Percentiles rank a stretch among this genome's conserved stretches.
These are phyloP conservation scores for Tautogolabrus adspersus DNA, from an alignment of 2,113 vertebrate genomes.

Conservation along the genomic window DNA sequence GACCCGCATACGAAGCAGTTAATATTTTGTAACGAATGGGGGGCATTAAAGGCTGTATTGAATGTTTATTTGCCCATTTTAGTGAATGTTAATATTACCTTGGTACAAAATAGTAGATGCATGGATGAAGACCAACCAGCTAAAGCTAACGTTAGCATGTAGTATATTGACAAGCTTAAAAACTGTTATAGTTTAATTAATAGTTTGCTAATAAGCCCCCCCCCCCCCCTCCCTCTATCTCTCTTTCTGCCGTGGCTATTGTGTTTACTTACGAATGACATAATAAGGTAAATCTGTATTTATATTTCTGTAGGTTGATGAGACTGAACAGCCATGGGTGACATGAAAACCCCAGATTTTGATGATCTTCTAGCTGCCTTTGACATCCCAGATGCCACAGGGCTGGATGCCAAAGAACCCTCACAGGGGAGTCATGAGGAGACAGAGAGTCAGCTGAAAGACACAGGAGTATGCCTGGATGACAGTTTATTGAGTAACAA, in stretches of 20 bases:
- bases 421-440: conserved; percentile 90
- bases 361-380: conserved; percentile 98
- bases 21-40: background rate
- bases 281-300: conserved; percentile 15
- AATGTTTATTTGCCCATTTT: background rate
- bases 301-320: conserved; percentile 73
- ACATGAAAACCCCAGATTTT: conserved; percentile 99
- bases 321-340: conserved; percentile 91
- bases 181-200: conserved; percentile 10
- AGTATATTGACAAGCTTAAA: background rate
- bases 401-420: conserved; percentile 94
- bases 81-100: background rate
- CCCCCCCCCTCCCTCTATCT: too few species aligned
- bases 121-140: conserved; percentile 5
- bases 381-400: conserved; percentile 97
- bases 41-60: background rate
- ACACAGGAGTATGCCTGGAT: conserved; percentile 88
- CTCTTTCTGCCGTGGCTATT: background rate
- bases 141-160: conserved; percentile 34
- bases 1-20: background rate
- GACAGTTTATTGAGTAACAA: conserved; percentile 86
- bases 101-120: background rate
- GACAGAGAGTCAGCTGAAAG: conserved; percentile 88
- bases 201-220: background rate
- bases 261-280: background rate